Evolutionary conservation across 2,113 vertebrate genomes (phyloP).

Genomic region (Dasyprocta punctata): DNA sequence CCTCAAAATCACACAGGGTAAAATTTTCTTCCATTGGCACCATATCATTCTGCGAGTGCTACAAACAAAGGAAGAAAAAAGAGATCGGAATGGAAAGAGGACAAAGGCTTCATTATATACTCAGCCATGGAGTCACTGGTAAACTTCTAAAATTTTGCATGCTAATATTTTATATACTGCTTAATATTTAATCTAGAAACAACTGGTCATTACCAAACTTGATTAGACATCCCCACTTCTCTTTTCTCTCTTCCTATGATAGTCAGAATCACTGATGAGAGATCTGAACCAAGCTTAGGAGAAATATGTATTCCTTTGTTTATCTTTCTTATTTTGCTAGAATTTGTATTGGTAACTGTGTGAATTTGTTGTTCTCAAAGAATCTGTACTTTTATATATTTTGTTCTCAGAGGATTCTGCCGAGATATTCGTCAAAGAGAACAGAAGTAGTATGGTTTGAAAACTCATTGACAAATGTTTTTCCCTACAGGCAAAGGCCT

Average conservation of each 20-base stretch:
- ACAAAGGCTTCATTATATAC: not conserved
- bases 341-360: not conserved
- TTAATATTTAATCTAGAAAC: not conserved
- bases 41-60: not conserved
- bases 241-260: too few species aligned
- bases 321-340: not conserved
- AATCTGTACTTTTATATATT: conserved; percentile 28
- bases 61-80: not conserved
- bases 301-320: not conserved
- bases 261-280: not conserved
- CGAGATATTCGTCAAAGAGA: conserved; percentile 37
- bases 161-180: not conserved
- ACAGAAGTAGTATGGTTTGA: conserved; percentile 44
- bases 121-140: not conserved
- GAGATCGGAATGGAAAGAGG: not conserved
- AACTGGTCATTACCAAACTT: not conserved
- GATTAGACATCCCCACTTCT: not conserved
- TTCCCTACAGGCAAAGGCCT: not conserved
- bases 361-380: conserved; percentile 22
- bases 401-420: conserved; percentile 29
- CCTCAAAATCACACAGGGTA: not conserved
- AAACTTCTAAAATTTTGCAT: not conserved
- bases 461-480: conserved; percentile 63
- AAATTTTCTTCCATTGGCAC: not conserved
- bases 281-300: not conserved